Percentiles rank a stretch among this genome's conserved stretches.
Conservation (phyloP, 1,140 invertebrate species). For the Hyphantria cunea region DNA sequence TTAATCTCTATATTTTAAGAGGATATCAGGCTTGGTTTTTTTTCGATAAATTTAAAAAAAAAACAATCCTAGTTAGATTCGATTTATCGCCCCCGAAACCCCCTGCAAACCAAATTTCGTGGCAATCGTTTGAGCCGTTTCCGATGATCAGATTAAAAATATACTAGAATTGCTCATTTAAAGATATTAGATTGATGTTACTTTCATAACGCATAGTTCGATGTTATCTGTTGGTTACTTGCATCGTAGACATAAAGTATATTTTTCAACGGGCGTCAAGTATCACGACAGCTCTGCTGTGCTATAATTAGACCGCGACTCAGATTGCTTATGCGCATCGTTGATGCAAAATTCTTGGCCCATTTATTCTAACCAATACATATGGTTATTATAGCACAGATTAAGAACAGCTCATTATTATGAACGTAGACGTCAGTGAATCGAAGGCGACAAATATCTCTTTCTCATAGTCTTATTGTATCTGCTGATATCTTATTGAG, state of each 20-base stretch:
- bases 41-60: no score
- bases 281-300: slow-evolving; percentile 47
- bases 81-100: no score
- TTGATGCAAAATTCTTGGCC: slow-evolving; percentile 59
- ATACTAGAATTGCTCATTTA: no score
- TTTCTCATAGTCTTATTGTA: neutral
- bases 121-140: no score
- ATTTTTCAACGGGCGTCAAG: slow-evolving; percentile 56
- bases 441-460: slow-evolving; percentile 13
- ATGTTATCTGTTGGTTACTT: no score
- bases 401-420: slow-evolving; percentile 20
- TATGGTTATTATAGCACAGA: slow-evolving; percentile 31
- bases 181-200: no score
- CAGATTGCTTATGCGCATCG: slow-evolving; percentile 60
- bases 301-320: slow-evolving; percentile 66
- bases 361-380: slow-evolving; percentile 53
- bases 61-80: no score
- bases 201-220: no score
- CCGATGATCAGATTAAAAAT: no score
- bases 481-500: neutral
- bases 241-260: slow-evolving; percentile 2
- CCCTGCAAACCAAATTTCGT: no score
- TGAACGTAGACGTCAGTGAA: slow-evolving; percentile 11
- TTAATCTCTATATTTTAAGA: no score
- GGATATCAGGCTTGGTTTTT: no score